Base-by-base conservation (phyloP, 2,113 vertebrate genomes). In the Irena cyanogastra region DNA sequence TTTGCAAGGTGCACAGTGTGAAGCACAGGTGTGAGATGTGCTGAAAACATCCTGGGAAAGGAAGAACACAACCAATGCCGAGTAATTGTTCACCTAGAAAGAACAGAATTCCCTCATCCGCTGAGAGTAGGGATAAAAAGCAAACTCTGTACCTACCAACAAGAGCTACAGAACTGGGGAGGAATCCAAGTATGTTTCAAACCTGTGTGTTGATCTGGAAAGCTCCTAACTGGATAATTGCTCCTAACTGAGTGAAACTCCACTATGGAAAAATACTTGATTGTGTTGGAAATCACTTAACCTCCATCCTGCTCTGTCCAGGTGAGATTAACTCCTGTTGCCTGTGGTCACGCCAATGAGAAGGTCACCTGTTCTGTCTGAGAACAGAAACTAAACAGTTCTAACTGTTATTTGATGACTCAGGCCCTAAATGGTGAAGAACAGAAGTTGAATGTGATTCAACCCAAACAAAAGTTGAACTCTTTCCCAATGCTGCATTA, bases 391-490 rank as follows among this genome's bases (percentile, higher is more conserved):
- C 75, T 94, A 93, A 95, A 77, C 82, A 68, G 60, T 76, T 54
- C 41, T 90, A 94, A 90, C 33, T 91, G 65, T 49, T 91, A 85
- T 78, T 97, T 74, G 86, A 88, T 95, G 93, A 87, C 76, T 95
- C 92, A 93, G 31, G 41, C 44, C n/a, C 63, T 70, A 83, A 94
- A 74, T 63, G 44, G 61, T 59, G 70, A 92, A 92, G 93, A 92
- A 87, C 69, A 93, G 77, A 87, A 89, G 39, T 13, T 93, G 91
- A 89, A 90, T 30, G 60, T 27, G 90, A 93, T 96, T 96, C 81
- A 95, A 96, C 84, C 79, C 90, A 95, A 95, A 97, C 88, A 96
- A 78, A 91, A 94, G 68, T 80, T 94, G 94, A 93, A 90, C 91
- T 74, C 72, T 83, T 93, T 97, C 94, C 94, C 79, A 93, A 91